These are phyloP conservation scores for Pollenia labialis DNA, from an alignment of 2,888 invertebrate genomes.

Conservation along the genomic window DNA sequence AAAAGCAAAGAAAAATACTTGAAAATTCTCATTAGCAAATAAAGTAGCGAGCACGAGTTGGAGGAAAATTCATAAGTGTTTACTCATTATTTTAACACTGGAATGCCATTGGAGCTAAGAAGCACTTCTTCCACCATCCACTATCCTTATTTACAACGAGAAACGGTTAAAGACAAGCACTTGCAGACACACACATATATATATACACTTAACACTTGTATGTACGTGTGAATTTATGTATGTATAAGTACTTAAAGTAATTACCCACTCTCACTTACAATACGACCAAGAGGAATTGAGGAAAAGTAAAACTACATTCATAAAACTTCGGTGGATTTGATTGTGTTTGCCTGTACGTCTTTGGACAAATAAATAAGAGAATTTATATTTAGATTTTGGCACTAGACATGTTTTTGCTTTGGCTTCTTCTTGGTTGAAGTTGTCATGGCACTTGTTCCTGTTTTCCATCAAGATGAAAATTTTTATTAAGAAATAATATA, in stretches of 20 bases:
- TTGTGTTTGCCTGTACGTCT: not conserved
- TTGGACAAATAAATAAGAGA: slow-evolving; percentile 31
- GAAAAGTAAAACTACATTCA: not conserved
- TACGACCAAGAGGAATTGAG: slow-evolving; percentile 27
- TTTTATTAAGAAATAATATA: slow-evolving; percentile 8
- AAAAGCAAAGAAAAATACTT: slow-evolving; percentile 33
- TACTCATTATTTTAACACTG: slow-evolving; percentile 56
- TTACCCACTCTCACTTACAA: slow-evolving; percentile 59
- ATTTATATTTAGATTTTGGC: slow-evolving; percentile 30
- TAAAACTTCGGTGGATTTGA: not conserved
- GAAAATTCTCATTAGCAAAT: slow-evolving; percentile 60
- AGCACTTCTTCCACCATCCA: slow-evolving; percentile 44
- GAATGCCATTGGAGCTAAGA: slow-evolving; percentile 63
- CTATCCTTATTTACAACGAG: not conserved
- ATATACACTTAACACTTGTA: slow-evolving; percentile 7
- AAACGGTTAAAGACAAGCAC: not conserved
- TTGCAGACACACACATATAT: not conserved
- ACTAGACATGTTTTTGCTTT: slow-evolving; percentile 39
- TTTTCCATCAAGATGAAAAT: slow-evolving; percentile 4
- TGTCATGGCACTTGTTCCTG: not conserved
- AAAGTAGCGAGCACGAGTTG: slow-evolving; percentile 46
- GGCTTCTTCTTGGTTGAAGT: not conserved
- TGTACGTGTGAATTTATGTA: too few relatives aligned
- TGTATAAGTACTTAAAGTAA: slow-evolving; percentile 49
- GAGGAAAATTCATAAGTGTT: slow-evolving; percentile 60